These are phyloP conservation scores for Zapus hudsonius DNA, from an alignment of 2,113 vertebrate species.

Conservation along the genomic window DNA sequence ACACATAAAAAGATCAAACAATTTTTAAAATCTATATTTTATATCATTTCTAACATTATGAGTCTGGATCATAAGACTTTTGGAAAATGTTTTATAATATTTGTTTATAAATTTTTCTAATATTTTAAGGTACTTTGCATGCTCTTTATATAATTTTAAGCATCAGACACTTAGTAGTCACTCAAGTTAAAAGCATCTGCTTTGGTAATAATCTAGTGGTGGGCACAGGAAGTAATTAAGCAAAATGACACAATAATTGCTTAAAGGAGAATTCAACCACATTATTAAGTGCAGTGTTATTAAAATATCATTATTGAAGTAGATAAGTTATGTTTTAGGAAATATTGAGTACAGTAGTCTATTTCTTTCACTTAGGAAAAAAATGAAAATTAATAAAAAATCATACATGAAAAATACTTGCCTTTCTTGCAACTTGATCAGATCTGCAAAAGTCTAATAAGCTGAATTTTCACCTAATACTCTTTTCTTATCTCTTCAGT, in stretches of 20 bases:
- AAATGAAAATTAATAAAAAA: background rate
- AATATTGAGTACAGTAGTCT: background rate
- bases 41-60: background rate
- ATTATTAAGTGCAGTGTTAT: background rate
- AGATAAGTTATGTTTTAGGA: background rate
- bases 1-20: no score
- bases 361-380: background rate
- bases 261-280: background rate
- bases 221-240: background rate
- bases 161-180: background rate
- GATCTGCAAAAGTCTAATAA: background rate
- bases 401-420: background rate
- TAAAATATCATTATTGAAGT: background rate
- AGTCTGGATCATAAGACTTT: background rate
- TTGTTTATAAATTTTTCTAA: background rate
- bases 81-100: background rate
- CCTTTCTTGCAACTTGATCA: background rate
- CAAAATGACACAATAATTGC: background rate
- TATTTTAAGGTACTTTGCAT: background rate
- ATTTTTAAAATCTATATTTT: background rate
- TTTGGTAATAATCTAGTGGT: background rate
- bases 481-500: background rate
- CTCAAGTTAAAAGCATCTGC: background rate
- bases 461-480: background rate
- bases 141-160: background rate